Evolutionary conservation across 2,797 vertebrate genomes (phyloP).

Genomic region (Chromobotia macracanthus): DNA sequence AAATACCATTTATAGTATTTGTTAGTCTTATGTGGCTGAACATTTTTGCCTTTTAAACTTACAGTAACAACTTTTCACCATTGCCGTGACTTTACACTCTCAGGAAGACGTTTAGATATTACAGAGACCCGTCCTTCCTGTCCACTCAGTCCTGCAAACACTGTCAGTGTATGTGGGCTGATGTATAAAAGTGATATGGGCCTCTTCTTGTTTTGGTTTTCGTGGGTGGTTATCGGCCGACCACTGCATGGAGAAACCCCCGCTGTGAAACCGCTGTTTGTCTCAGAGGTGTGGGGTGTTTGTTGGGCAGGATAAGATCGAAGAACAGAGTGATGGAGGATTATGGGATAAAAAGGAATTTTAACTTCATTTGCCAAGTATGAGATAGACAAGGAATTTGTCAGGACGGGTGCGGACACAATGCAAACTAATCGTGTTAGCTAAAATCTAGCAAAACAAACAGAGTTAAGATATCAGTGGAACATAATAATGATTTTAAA

Average conservation of each 20-base stretch:
- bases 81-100: background rate
- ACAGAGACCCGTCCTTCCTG: background rate
- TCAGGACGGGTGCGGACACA: conserved; percentile 6
- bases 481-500: too few relatives aligned
- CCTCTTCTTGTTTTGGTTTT: conserved; percentile 34
- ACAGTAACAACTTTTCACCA: background rate
- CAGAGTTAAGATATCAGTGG: background rate
- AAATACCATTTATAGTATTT: too few relatives aligned
- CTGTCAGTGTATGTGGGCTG: background rate
- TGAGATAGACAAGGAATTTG: conserved; percentile 27
- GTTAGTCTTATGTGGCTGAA: too few relatives aligned
- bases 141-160: background rate
- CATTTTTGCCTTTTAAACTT: too few relatives aligned
- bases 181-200: conserved; percentile 24
- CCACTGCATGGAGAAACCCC: background rate
- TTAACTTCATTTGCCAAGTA: background rate
- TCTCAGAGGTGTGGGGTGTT: background rate
- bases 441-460: background rate
- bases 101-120: conserved; percentile 34
- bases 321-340: conserved; percentile 2
- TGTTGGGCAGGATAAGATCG: conserved; percentile 3
- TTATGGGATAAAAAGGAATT: background rate
- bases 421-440: conserved; percentile 7
- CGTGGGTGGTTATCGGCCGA: conserved; percentile 26
- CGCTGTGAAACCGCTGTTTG: conserved; percentile 4